Base-by-base conservation (phyloP, 1,140 invertebrate genomes). In the Uloborus diversus region DNA sequence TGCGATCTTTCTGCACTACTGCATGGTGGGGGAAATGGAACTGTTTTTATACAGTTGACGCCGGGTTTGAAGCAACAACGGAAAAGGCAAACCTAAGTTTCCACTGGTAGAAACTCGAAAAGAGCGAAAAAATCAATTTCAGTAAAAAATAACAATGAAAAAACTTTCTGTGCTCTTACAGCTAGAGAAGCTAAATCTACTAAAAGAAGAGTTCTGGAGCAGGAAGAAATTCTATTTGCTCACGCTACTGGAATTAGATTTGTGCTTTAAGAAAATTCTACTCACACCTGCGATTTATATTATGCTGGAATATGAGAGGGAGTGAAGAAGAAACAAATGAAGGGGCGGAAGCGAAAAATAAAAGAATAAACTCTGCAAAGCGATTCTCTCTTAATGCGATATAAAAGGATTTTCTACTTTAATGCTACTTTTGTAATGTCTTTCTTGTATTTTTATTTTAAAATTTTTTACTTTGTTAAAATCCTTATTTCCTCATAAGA, bases 241-340 rank as follows among this genome's bases (percentile, higher is more conserved):
- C 62, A 66, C 47, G 73, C 73, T 66, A 47, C 73, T n/a, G 42
- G 62, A 78, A 78, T 78, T 78, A 78, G 73, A 78, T 78, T 78
- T 78, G 73, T 78, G 65, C 73, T 65, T 78, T 78, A 66, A 33
- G 73, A 35, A 78, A 65, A 78, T 78, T 78, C 73, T 78, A 33
- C 73, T 78, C 73, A 78, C 73, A 78, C 73, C 73, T 78, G 73
- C 73, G 73, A 65, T 78, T 78, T 78, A 78, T 78, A 65, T 78
- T 78, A 78, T 78, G 51, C 62, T 11, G 42, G 28, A 35, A 20
- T 4, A n/a, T 37, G 4, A 4, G 13, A 1, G n/a, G 17, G 2
- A 25, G 20, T 20, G 4, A 30, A 49, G 35, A 23, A 32, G 14
- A 27, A 53, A 51, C 56, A 51, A 66, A 75, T 49, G 59, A 42